Conservation (phyloP, 2,113 vertebrate species). For the Pipra filicauda region DNA sequence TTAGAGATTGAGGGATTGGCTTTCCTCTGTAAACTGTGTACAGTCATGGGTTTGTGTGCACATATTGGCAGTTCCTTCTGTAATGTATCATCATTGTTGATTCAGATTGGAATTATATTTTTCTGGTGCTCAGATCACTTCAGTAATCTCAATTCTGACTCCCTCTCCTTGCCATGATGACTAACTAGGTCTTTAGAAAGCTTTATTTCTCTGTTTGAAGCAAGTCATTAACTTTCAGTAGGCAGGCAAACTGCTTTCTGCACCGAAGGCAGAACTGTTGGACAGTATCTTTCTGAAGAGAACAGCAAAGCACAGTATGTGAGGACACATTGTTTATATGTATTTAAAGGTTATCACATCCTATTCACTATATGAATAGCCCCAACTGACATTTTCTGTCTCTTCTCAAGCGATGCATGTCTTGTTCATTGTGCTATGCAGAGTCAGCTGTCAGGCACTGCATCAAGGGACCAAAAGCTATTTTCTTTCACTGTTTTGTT, state of each 20-base stretch:
- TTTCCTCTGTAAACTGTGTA: background rate
- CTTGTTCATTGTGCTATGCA: constrained; percentile 63
- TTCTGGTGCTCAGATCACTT: background rate
- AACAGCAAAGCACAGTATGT: constrained; percentile 51
- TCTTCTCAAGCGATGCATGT: constrained; percentile 60
- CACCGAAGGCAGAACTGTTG: background rate
- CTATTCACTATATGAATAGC: constrained; percentile 57
- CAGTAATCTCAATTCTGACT: background rate
- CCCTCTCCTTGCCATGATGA: background rate
- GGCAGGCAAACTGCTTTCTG: background rate
- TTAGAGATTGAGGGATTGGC: background rate
- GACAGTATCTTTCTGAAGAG: constrained; percentile 39
- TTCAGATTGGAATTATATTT: background rate
- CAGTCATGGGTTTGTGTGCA: background rate
- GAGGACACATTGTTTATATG: constrained; percentile 69
- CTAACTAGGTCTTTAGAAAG: background rate
- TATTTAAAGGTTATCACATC: constrained; percentile 70
- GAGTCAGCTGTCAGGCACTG: constrained; percentile 60
- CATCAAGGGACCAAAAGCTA: constrained; percentile 53
- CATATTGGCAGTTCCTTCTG: background rate
- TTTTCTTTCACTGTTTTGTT: constrained; percentile 60
- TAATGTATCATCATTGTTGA: background rate
- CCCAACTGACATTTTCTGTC: constrained; percentile 59
- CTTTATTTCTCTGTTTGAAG: background rate
- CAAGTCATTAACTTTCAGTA: background rate